Evolutionary conservation across 2,888 invertebrate genomes (phyloP).

Genomic region (Cinara cedri): DNA sequence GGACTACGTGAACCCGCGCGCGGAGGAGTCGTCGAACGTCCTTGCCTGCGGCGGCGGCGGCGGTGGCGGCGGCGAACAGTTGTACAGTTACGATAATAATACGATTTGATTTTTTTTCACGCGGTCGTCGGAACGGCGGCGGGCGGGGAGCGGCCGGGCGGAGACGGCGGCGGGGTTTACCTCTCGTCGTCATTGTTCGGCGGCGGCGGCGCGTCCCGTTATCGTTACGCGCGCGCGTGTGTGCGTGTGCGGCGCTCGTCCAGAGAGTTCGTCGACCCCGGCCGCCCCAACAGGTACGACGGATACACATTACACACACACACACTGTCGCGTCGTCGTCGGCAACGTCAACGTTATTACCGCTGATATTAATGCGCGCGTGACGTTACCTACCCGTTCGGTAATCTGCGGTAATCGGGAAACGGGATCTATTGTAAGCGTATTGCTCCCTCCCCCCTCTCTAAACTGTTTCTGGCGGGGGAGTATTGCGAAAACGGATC

Average conservation of each 20-base stretch:
- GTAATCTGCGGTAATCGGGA: too few species aligned
- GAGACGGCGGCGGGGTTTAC: constrained; percentile 34
- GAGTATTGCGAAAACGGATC: too few species aligned
- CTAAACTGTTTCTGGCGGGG: too few species aligned
- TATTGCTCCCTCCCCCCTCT: not conserved
- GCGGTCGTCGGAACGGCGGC: not conserved
- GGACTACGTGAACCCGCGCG: not conserved
- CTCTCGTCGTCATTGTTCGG: constrained; percentile 21
- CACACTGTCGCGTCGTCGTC: not conserved
- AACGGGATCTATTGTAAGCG: too few species aligned
- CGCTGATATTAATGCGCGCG: too few species aligned
- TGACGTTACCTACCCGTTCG: too few species aligned
- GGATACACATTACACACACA: too few species aligned
- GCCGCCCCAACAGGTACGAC: constrained; percentile 31
- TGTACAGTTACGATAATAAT: constrained; percentile 35
- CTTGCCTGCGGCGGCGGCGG: constrained; percentile 39
- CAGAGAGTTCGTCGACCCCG: constrained; percentile 37
- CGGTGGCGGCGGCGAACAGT: constrained; percentile 3
- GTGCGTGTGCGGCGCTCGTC: not conserved
- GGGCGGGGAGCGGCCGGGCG: too few species aligned
- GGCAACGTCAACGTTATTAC: not conserved
- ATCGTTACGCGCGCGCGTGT: not conserved
- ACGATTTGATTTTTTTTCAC: not conserved
- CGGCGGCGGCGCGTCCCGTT: constrained; percentile 45
- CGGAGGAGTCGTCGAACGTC: constrained; percentile 51